Base-by-base conservation (phyloP, 2,888 invertebrate genomes). In the Ophioninae sp. region DNA sequence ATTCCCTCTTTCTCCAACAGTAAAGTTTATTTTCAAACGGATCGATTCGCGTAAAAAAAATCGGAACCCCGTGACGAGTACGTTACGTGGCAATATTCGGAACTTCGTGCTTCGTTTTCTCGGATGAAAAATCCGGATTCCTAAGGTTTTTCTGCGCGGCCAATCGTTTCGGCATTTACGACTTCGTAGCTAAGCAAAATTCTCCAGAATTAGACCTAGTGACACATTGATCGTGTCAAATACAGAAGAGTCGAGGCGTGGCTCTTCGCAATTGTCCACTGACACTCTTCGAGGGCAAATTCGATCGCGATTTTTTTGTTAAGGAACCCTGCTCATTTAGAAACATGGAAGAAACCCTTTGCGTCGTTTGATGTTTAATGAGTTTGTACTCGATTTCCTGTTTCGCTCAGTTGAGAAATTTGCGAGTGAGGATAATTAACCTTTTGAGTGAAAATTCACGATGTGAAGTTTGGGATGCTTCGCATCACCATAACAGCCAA, bases 21-120 rank as follows among this genome's bases (percentile, higher is more conserved):
- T 59, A 44, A 22, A 23, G 44, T 23, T n/a, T 17, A 13, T 39
- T 41, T 64, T 23, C 23, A 6, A n/a, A 17, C 23, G n/a, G 64
- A 80, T 83, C 83, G 74, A 80, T 80, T 68, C 22, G 8, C 20
- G 59, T 51, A 37, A 79, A 72, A 67, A 79, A 74, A 37, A 9
- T 20, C 39, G 41, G 17, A 6, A 41, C 20, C 9, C 37, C 71
- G 59, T 72, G 59, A 51, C 22, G 23, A 39, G 51, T 17, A 30
- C 61, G 64, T 68, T 78, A 61, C 77, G 74, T 78, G 69, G 59
- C 77, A 69, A 71, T 22, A 20, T 71, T 65, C 13, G 61, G n/a
- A 74, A 51, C 23, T 65, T 51, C 6, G 61, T 8, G 59, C 41
- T 17, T 41, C 61, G 39, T 41, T 17, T 76, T 22, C 65, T 65